These are phyloP conservation scores for Griposia aprilina DNA, from an alignment of 2,888 invertebrate genomes.

Conservation along the genomic window DNA sequence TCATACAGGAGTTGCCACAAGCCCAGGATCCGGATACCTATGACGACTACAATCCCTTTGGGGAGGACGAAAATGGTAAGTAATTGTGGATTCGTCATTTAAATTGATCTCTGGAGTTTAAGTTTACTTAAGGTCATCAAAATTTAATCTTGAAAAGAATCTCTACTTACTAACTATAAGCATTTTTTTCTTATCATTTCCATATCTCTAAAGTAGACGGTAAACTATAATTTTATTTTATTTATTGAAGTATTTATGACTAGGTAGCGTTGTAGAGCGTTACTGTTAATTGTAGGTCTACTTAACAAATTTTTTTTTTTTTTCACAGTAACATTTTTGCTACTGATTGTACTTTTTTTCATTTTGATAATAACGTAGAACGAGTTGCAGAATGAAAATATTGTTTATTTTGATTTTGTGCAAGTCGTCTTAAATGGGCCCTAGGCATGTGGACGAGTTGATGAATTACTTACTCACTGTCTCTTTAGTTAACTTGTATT, in stretches of 20 bases:
- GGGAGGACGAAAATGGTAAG: slow-evolving; percentile 82
- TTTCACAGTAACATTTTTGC: no score
- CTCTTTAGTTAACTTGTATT: not conserved
- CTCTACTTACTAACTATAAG: not conserved
- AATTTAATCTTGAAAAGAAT: not conserved
- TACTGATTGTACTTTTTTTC: no score
- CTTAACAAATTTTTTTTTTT: no score
- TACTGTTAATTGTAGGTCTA: not conserved
- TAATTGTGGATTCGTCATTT: not conserved
- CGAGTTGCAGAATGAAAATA: no score
- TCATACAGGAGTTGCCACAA: slow-evolving; percentile 77
- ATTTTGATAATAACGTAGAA: no score
- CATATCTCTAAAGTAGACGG: not conserved
- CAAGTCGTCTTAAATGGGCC: no score
- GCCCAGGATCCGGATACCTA: slow-evolving; percentile 83
- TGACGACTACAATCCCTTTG: slow-evolving; percentile 82
- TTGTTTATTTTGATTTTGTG: no score
- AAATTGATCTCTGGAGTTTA: not conserved
- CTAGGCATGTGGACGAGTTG: no score
- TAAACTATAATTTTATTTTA: not conserved
- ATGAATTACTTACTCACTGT: no score
- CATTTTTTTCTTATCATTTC: not conserved
- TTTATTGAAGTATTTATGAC: slow-evolving; percentile 3
- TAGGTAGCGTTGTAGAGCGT: no score
- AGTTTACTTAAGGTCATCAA: not conserved